Percentiles rank a stretch among this genome's conserved stretches.
These are phyloP conservation scores for Melitaea cinxia DNA, from an alignment of 1,140 invertebrate genomes.

Conservation along the genomic window DNA sequence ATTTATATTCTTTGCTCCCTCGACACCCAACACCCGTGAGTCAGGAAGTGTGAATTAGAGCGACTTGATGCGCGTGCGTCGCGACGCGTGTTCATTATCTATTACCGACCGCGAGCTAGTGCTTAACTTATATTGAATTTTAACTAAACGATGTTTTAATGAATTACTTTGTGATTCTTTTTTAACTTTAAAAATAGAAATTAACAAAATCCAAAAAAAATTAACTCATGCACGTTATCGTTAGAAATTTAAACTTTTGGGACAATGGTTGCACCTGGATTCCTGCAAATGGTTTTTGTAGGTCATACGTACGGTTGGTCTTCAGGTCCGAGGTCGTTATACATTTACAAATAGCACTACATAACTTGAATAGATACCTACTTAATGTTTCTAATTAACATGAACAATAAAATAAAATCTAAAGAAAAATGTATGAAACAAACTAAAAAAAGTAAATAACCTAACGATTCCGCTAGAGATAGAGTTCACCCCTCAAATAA, in stretches of 20 bases:
- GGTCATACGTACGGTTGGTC: too few species aligned
- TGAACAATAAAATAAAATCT: not conserved
- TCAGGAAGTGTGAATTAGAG: conserved; percentile 52
- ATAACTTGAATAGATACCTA: not conserved
- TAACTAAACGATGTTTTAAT: not conserved
- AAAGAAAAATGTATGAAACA: not conserved
- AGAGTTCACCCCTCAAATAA: conserved; percentile 44
- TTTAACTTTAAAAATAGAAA: too few species aligned
- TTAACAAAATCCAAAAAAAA: too few species aligned
- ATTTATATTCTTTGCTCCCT: conserved; percentile 23
- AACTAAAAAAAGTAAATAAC: conserved; percentile 1
- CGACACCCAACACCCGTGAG: conserved; percentile 40
- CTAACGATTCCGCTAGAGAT: conserved; percentile 30
- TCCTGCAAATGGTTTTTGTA: too few species aligned
- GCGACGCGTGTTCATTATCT: conserved; percentile 50
- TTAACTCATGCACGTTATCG: too few species aligned
- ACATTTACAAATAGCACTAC: too few species aligned
- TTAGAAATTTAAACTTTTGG: too few species aligned
- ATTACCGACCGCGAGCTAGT: conserved; percentile 10
- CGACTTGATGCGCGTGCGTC: conserved; percentile 33
- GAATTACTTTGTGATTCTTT: too few species aligned
- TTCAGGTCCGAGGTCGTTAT: too few species aligned
- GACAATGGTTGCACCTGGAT: too few species aligned
- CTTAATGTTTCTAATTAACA: too few species aligned
- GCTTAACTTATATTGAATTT: not conserved